A percentile compares a stretch with the other conserved stretches of the same genome.
Evolutionary conservation across 1,140 invertebrate species (phyloP).

Genomic region (Dysdera silvatica): DNA sequence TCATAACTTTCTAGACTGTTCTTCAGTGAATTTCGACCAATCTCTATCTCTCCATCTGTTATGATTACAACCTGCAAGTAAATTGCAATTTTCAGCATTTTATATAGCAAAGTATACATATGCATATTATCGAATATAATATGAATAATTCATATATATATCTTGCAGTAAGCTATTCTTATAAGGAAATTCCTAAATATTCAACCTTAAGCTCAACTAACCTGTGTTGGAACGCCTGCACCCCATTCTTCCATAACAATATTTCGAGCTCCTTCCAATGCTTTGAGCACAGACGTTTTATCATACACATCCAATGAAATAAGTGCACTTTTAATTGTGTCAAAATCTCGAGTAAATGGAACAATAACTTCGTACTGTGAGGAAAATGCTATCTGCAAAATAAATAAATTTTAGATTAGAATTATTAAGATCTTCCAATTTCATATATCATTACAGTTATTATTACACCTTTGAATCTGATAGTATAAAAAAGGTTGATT

Average conservation of each 20-base stretch:
- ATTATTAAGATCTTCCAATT: too few relatives aligned
- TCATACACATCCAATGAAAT: conserved; percentile 68
- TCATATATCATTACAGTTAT: too few relatives aligned
- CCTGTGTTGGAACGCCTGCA: conserved; percentile 56
- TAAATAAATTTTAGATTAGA: conserved; percentile 3
- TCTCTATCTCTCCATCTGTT: conserved; percentile 60
- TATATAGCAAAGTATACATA: too few relatives aligned
- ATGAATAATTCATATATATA: too few relatives aligned
- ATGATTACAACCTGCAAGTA: conserved; percentile 65
- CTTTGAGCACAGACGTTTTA: conserved; percentile 70
- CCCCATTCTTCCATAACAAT: conserved; percentile 77
- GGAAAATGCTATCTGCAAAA: conserved; percentile 62
- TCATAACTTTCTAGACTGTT: conserved; percentile 16
- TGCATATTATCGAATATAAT: too few relatives aligned
- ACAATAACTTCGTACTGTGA: conserved; percentile 68
- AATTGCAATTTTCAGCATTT: neutral
- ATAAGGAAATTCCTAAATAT: neutral
- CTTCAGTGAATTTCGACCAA: conserved; percentile 28
- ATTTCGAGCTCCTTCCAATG: conserved; percentile 63
- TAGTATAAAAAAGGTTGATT: too few relatives aligned
- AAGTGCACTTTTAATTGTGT: conserved; percentile 61
- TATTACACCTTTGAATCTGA: too few relatives aligned
- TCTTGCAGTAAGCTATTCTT: too few relatives aligned
- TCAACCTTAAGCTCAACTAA: conserved; percentile 35
- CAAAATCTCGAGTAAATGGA: conserved; percentile 77